Evolutionary conservation across 2,888 invertebrate species (phyloP).

Genomic region (Polymixis flavicincta): DNA sequence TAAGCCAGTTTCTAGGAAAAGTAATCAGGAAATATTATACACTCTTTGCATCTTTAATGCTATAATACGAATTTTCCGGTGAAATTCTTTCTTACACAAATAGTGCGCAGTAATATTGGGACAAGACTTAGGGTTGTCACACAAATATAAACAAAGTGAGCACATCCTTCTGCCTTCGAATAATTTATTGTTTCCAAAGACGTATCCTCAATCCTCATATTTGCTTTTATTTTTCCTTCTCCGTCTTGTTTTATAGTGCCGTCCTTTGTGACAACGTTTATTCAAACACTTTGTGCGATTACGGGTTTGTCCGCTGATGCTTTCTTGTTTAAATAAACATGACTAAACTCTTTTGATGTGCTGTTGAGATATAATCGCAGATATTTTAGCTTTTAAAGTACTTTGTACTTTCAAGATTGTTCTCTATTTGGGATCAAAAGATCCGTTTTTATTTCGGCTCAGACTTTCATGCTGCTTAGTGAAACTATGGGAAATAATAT

Average conservation of each 20-base stretch:
- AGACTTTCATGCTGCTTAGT: background rate
- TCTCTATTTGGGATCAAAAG: background rate
- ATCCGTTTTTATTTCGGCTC: background rate
- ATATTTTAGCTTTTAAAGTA: constrained; percentile 29
- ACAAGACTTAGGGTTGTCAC: constrained; percentile 69
- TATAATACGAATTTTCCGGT: constrained; percentile 58
- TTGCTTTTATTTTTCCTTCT: constrained; percentile 77
- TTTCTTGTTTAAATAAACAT: constrained; percentile 58
- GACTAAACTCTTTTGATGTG: constrained; percentile 58
- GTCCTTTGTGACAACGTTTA: constrained; percentile 73
- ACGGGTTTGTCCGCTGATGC: constrained; percentile 63
- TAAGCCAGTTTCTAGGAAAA: background rate
- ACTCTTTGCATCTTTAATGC: constrained; percentile 28
- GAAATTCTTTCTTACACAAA: constrained; percentile 65
- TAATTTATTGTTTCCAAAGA: constrained; percentile 81
- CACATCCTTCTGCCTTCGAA: constrained; percentile 71
- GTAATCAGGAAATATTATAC: constrained; percentile 18
- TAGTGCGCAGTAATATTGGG: constrained; percentile 70
- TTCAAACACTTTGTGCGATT: constrained; percentile 69
- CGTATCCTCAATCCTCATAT: constrained; percentile 78
- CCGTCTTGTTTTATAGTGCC: constrained; percentile 72
- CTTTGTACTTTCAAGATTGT: constrained; percentile 34
- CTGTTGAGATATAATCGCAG: constrained; percentile 23
- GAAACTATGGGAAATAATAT: background rate
- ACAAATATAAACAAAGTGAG: constrained; percentile 80